phyloP scores from a whole-genome alignment of 2,888 invertebrate genomes.

The Hydrotaea cyrtoneurina region DNA sequence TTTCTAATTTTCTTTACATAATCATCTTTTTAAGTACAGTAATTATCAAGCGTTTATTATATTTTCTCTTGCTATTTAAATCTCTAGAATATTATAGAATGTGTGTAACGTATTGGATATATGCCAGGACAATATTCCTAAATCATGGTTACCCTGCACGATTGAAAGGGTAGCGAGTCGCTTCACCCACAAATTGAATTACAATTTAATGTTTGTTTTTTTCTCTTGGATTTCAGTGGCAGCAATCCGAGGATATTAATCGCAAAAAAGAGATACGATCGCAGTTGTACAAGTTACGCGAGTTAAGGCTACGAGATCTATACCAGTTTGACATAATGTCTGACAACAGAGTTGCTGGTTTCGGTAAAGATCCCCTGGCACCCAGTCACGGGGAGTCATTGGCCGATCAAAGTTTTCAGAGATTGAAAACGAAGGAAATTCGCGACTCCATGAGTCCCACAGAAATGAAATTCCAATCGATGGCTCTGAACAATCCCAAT shows the following conservation, averaged over 20 bases:
- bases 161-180: no score
- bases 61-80: no score
- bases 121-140: no score
- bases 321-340: slow-evolving; percentile 82
- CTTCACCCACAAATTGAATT: no score
- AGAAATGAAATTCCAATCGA: slow-evolving; percentile 78
- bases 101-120: no score
- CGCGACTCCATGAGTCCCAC: slow-evolving; percentile 89
- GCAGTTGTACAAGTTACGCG: slow-evolving; percentile 91
- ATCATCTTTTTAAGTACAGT: no score
- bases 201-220: background rate
- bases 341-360: slow-evolving; percentile 79
- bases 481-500: slow-evolving; percentile 77
- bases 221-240: slow-evolving; percentile 85
- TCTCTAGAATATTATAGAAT: no score
- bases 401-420: slow-evolving; percentile 89
- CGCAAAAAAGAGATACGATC: slow-evolving; percentile 92
- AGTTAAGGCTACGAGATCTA: slow-evolving; percentile 88
- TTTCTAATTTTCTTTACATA: no score
- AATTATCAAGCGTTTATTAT: no score
- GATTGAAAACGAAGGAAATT: slow-evolving; percentile 89
- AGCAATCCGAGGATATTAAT: slow-evolving; percentile 92
- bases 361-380: slow-evolving; percentile 78
- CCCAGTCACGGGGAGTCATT: slow-evolving; percentile 87
- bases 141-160: no score